Conservation (phyloP, 2,888 invertebrate genomes). For the Miltochrista miniata region DNA sequence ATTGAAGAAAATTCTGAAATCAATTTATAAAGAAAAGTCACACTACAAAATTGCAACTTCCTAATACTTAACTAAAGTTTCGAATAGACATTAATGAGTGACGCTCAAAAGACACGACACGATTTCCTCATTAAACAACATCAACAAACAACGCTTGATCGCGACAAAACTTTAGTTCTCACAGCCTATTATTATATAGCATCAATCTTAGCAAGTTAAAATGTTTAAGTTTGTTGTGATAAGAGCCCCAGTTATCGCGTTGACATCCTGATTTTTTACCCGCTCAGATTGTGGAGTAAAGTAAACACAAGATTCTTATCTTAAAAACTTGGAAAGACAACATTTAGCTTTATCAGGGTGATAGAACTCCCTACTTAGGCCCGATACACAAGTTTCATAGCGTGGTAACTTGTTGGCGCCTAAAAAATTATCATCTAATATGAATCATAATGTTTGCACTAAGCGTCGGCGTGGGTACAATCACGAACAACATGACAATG, state of each 20-base stretch:
- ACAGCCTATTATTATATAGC: slow-evolving; percentile 21
- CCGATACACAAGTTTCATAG: slow-evolving; percentile 20
- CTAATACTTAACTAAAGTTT: no score
- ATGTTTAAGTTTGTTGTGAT: slow-evolving; percentile 38
- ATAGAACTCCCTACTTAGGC: slow-evolving; percentile 49
- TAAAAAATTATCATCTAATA: slow-evolving; percentile 18
- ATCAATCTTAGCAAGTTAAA: slow-evolving; percentile 27
- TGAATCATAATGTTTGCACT: slow-evolving; percentile 19
- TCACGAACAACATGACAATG: neutral
- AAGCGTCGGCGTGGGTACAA: neutral
- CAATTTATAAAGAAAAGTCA: no score
- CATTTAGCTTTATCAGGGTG: slow-evolving; percentile 63
- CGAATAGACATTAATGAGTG: no score
- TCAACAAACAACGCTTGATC: slow-evolving; percentile 6
- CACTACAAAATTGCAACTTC: no score
- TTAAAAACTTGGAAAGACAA: slow-evolving; percentile 53
- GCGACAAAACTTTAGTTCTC: slow-evolving; percentile 10
- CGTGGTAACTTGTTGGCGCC: slow-evolving; percentile 14
- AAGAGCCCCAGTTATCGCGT: slow-evolving; percentile 52
- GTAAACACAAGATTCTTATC: slow-evolving; percentile 71
- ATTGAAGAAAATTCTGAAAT: no score
- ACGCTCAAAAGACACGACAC: neutral
- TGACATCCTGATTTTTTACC: slow-evolving; percentile 72
- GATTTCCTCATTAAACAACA: slow-evolving; percentile 7
- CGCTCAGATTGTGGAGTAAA: slow-evolving; percentile 60